Evolutionary conservation across 2,797 vertebrate species (phyloP).

Genomic region (Chiropotes sagulatus): DNA sequence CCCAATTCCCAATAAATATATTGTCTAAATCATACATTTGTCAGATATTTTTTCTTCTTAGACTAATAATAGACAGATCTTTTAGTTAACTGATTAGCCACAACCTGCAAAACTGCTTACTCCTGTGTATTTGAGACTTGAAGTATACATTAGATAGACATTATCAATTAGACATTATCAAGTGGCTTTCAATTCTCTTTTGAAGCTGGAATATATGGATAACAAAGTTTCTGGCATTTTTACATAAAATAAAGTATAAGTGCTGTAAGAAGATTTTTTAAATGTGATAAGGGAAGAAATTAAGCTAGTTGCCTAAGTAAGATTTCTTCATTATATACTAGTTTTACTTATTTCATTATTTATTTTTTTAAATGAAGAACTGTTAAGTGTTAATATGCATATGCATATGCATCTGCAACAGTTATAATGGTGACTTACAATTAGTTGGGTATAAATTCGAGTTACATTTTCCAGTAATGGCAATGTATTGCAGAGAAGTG

Average conservation of each 20-base stretch:
- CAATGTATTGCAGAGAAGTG: not conserved
- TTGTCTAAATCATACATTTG: not conserved
- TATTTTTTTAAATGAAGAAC: not conserved
- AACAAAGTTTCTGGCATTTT: not conserved
- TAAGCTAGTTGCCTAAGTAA: not conserved
- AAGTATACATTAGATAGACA: not conserved
- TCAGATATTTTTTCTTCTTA: not conserved
- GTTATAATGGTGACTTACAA: not conserved
- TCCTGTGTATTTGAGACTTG: not conserved
- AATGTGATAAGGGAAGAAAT: not conserved
- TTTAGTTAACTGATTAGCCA: not conserved
- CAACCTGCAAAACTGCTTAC: not conserved
- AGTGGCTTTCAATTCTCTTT: not conserved
- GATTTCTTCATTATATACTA: not conserved
- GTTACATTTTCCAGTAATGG: not conserved
- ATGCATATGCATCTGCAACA: not conserved
- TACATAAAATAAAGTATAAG: slow-evolving; percentile 15
- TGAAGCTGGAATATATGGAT: not conserved
- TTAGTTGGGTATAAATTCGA: not conserved
- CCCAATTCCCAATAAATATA: not conserved
- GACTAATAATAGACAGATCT: not conserved
- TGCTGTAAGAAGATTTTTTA: not conserved
- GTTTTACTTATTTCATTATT: not conserved
- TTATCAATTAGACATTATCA: not conserved
- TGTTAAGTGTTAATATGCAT: not conserved